Percentiles rank a stretch among this genome's conserved stretches.
Conservation (phyloP, 2,888 invertebrate species). For the Podotricha telesiphe region DNA sequence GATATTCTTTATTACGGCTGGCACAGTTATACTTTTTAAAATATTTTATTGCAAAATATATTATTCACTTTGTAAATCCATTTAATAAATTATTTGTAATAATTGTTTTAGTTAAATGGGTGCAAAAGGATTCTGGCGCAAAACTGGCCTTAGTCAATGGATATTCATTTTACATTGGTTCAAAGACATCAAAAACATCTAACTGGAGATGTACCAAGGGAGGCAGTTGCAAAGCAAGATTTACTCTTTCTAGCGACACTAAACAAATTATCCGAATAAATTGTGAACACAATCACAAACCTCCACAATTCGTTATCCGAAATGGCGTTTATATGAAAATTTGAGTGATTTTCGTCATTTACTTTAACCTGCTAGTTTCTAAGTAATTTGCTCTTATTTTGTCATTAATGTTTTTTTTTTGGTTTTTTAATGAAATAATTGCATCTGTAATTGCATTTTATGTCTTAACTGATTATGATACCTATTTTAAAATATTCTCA, state of each 20-base stretch:
- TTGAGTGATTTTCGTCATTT: neutral
- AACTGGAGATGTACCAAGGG: constrained; percentile 50
- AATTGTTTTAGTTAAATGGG: constrained; percentile 6
- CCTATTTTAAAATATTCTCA: too few species aligned
- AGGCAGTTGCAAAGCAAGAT: constrained; percentile 55
- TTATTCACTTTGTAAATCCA: neutral
- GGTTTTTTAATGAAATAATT: neutral
- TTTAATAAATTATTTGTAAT: neutral
- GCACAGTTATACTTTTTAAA: too few species aligned
- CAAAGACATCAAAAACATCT: constrained; percentile 38
- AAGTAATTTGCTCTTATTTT: neutral
- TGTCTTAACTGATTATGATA: too few species aligned
- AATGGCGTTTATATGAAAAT: constrained; percentile 43
- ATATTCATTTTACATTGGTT: constrained; percentile 29
- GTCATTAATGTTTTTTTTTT: neutral
- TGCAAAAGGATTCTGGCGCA: neutral
- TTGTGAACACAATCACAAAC: constrained; percentile 41
- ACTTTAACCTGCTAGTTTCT: neutral
- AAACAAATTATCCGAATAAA: constrained; percentile 29
- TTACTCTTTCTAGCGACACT: constrained; percentile 56
- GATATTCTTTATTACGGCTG: too few species aligned
- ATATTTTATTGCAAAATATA: too few species aligned
- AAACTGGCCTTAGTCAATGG: constrained; percentile 37
- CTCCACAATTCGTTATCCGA: constrained; percentile 42
- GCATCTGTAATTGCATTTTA: too few species aligned